phyloP scores from a whole-genome alignment of 2,113 vertebrate genomes.

The Grammomys surdaster region DNA sequence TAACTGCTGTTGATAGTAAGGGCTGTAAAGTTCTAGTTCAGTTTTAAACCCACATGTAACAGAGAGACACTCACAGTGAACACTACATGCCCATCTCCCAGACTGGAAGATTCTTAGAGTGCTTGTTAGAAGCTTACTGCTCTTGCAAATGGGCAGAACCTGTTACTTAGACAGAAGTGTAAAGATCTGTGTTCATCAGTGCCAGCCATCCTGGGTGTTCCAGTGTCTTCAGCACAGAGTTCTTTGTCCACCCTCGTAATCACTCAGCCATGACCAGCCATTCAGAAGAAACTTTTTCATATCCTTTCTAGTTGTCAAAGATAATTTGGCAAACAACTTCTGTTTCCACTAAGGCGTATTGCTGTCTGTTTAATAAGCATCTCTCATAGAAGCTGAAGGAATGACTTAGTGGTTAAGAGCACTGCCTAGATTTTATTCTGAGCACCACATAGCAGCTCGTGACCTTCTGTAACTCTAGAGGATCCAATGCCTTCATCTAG shows the following conservation, averaged over 20 bases:
- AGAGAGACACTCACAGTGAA: not conserved
- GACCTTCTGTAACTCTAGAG: not conserved
- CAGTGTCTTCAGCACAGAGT: not conserved
- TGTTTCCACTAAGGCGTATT: constrained; percentile 26
- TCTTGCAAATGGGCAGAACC: not conserved
- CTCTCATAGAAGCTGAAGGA: not conserved
- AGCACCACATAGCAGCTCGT: not conserved
- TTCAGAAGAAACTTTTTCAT: not conserved
- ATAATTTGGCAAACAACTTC: constrained; percentile 18
- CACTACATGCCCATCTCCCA: not conserved
- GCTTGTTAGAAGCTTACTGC: constrained; percentile 2
- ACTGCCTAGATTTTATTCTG: not conserved
- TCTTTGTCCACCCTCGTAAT: not conserved
- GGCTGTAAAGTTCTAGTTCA: constrained; percentile 41
- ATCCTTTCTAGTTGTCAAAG: constrained; percentile 40
- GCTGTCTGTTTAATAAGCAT: constrained; percentile 23
- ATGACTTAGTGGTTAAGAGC: not conserved
- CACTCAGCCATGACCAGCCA: not conserved
- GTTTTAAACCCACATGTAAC: not conserved
- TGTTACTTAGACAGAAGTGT: not conserved
- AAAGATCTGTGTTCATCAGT: not conserved
- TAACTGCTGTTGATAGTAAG: constrained; percentile 53
- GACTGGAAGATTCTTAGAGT: constrained; percentile 42
- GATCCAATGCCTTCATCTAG: not conserved
- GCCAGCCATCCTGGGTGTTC: not conserved